These are phyloP conservation scores for rabbit (Oryctolagus cuniculus) DNA, from an alignment of 2,113 vertebrate species.

Conservation along the genomic window mOryCun1.1 NC_091443.1:12044501-12045000, in stretches of 20 bases:
- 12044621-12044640: not conserved
- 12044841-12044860: not conserved
- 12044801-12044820: not conserved
- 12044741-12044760: not conserved
- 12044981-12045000: slow-evolving; percentile 5
- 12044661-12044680: not conserved
- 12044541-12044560: not conserved
- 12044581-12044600: not conserved
- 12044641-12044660: not conserved
- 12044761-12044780: not conserved
- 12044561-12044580: not conserved
- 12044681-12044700: not conserved
- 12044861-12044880: not conserved
- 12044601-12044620: not conserved
- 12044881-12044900: not conserved
- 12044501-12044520: not conserved
- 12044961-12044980: slow-evolving; percentile 12
- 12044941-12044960: not conserved
- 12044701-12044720: not conserved
- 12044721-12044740: not conserved
- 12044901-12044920: not conserved
- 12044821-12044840: not conserved
- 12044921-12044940: not conserved
- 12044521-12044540: not conserved
- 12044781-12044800: not conserved